These are phyloP conservation scores for Platyura marginata DNA, from an alignment of 1,140 invertebrate genomes.

Conservation along the genomic window DNA sequence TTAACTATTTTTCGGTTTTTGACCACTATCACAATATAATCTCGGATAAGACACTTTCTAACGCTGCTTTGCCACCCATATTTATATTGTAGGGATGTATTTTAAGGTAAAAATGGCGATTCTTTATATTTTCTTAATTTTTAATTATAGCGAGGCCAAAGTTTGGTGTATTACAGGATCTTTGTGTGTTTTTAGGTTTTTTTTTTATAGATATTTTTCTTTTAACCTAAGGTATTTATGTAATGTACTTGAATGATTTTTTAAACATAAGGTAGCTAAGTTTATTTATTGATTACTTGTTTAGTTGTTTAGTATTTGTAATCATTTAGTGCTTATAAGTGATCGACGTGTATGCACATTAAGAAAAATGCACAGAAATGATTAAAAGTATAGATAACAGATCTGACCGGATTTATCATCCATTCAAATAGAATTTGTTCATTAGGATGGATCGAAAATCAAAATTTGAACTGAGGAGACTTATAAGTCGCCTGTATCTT, in stretches of 20 bases:
- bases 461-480: no score
- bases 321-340: neutral
- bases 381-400: no score
- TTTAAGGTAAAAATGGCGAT: neutral
- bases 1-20: no score
- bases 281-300: neutral
- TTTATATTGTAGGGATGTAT: neutral
- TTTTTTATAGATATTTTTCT: neutral
- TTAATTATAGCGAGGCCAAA: neutral
- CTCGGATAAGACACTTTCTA: no score
- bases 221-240: neutral
- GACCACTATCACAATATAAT: no score
- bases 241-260: neutral
- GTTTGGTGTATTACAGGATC: neutral
- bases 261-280: neutral
- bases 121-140: neutral
- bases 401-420: no score
- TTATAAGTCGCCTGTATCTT: no score
- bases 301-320: neutral
- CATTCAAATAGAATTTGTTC: no score
- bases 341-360: neutral
- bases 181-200: neutral
- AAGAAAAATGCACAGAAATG: neutral
- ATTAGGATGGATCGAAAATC: no score
- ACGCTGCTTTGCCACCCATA: neutral